Base-by-base conservation (phyloP, 2,888 invertebrate genomes). In the Cheilosia vulpina region DNA sequence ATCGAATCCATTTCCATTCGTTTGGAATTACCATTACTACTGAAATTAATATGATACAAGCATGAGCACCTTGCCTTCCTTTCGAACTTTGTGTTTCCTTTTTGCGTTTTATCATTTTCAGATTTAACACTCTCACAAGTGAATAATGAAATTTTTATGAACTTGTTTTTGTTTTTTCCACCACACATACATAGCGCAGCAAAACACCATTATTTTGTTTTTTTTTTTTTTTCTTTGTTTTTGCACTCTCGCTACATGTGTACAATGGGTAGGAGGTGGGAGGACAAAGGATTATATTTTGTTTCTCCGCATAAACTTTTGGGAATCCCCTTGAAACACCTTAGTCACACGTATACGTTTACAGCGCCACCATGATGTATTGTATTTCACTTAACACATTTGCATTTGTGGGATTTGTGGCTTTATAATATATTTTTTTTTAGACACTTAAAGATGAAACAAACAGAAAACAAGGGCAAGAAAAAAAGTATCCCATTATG, bases 381-480 rank as follows among this genome's bases (percentile, higher is more conserved):
- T 80, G 65, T 71, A 71, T 84, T 84, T 76, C 80, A 63, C 41
- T 71, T 55, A 69, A 79, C 83, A 84, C 80, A 80, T 69, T 47
- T 69, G 83, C 83, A 79, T 66, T 65, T 80, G 75, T 27, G 45
- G 66, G 80, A 76, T 75, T 78, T 69, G 38, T 63, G 63, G 55
- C 3, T 55, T 57, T 66, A 27, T 71, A 60, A 52, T 65, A 52
- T 65, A 19, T n/a, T 55, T 45, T 53, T 53, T 58, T 27, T 11
- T 3, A 57, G 69, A 76, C 75, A 84, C 84, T 84, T 47, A 34
- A 71, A 84, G 53, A 84, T 76, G 80, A 80, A 84, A 84, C 75
- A 84, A 84, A 66, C 69, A 80, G 80, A 80, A 76, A 84, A 84
- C 69, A 75, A 73, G 69, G 66, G 69, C 62, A 17, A 66, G 31